phyloP scores from a whole-genome alignment of 2,888 invertebrate genomes.

The Heteromyza rotundicornis region DNA sequence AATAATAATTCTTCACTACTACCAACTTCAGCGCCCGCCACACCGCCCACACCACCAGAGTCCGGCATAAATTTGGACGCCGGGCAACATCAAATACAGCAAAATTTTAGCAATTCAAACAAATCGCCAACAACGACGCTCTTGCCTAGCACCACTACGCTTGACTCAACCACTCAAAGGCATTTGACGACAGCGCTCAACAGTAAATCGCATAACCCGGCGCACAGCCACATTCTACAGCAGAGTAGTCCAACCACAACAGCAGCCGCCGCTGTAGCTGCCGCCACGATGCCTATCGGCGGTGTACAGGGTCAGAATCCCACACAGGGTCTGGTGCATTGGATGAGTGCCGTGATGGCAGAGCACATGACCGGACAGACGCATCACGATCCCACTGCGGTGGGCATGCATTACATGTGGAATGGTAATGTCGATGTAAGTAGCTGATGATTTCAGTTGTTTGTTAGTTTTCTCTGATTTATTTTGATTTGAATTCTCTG shows the following conservation, averaged over 20 bases:
- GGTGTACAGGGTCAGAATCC: slow-evolving; percentile 68
- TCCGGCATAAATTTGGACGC: slow-evolving; percentile 48
- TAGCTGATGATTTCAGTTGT: too few relatives aligned
- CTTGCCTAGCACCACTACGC: background rate
- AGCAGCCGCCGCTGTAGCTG: slow-evolving; percentile 38
- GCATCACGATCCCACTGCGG: slow-evolving; percentile 68
- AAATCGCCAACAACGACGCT: slow-evolving; percentile 39
- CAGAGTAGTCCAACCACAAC: slow-evolving; percentile 34
- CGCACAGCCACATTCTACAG: background rate
- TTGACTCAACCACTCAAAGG: background rate
- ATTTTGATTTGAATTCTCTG: too few relatives aligned
- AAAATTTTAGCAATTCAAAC: slow-evolving; percentile 43
- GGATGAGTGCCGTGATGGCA: slow-evolving; percentile 94
- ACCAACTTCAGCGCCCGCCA: slow-evolving; percentile 33
- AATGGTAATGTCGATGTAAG: slow-evolving; percentile 63
- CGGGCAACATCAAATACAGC: slow-evolving; percentile 26
- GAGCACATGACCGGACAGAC: slow-evolving; percentile 87
- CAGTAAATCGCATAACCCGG: slow-evolving; percentile 17
- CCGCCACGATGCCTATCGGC: slow-evolving; percentile 61
- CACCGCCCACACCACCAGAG: slow-evolving; percentile 42
- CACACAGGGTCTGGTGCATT: slow-evolving; percentile 86
- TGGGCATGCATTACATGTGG: slow-evolving; percentile 64
- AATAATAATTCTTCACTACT: slow-evolving; percentile 28
- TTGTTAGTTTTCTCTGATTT: too few relatives aligned
- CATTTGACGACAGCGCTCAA: background rate